Percentiles rank a stretch among this genome's conserved stretches.
Conservation (phyloP, 64 coral and sea anemone species). For the Astreopora myriophthalma region DNA sequence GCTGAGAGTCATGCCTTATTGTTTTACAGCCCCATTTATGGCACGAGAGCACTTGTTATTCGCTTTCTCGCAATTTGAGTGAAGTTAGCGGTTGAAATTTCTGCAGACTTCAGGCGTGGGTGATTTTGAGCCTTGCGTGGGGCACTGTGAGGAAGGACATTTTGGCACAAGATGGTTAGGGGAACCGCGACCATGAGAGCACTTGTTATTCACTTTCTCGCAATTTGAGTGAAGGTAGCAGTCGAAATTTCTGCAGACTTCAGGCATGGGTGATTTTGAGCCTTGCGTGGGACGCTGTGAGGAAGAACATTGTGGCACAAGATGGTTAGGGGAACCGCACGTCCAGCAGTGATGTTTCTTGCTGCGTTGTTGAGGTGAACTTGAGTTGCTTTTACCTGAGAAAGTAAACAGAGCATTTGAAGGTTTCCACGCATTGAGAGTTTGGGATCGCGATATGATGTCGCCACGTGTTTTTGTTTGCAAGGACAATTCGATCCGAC, state of each 20-base stretch:
- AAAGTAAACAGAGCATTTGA: too few species aligned
- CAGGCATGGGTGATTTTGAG: neutral
- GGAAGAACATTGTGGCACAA: too few species aligned
- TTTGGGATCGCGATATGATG: neutral
- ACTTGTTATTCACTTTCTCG: neutral
- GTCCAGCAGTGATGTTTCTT: too few species aligned
- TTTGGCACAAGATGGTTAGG: too few species aligned
- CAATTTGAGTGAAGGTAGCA: neutral
- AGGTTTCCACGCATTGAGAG: neutral
- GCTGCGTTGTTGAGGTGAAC: too few species aligned
- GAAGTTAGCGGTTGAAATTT: neutral
- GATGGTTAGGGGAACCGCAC: too few species aligned
- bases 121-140: neutral
- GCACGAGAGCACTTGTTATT: neutral
- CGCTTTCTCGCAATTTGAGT: neutral
- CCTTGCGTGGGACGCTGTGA: neutral
- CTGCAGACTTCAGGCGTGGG: neutral
- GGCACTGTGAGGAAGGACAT: too few species aligned
- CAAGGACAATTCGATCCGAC: slow-evolving; percentile 29
- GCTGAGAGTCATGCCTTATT: too few species aligned
- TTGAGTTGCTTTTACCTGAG: too few species aligned
- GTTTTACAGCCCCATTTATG: neutral
- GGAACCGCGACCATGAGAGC: neutral
- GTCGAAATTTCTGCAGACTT: neutral
- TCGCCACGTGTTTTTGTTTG: neutral